Evolutionary conservation across 2,888 invertebrate species (phyloP), one percentile per base, ranked within the genome.

Genomic region (Drosophila longiperda): DNA sequence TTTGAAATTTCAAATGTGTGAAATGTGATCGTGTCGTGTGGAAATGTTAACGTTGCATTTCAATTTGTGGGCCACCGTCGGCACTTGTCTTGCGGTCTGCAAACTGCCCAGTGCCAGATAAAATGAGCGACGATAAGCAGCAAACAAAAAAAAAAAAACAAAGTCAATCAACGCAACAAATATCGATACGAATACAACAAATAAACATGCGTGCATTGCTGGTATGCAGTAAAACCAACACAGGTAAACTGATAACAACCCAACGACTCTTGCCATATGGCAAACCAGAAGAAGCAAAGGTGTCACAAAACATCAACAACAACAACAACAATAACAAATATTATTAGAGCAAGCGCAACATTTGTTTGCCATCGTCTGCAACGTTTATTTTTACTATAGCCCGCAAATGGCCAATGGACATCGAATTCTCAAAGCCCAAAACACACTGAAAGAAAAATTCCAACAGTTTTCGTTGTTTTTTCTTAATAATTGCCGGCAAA

Each of bases 341-440:
- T 69, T 57, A 68, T 60, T 73, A 61, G 49, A 33, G 9, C 66
- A 33, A 60, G 49, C 60, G 54, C 42, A 53, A 33, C 33, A 49
- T 68, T 73, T 80, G 60, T 68, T 79, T 70, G 69, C 65, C 34
- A n/a, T 32, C 50, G 66, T 48, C 49, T 40, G 50, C 45, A 11
- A 38, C 29, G 59, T 69, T 81, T 81, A 68, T 82, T 82, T 82
- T 74, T 76, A 82, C 76, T 74, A 76, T 23, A 45, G 7, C 45
- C 20, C 23, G 45, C 79, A 66, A 76, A 74, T 79, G 74, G 69
- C 67, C 77, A 88, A 64, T 76, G 79, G 75, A 72, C 80, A 85
- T 66, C 73, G 78, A 79, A 63, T 73, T 65, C 45, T 45, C 23
- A 23, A 23, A 23, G 45, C 45, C 8, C 23, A 45, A 45, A 23